Evolutionary conservation across 2,797 vertebrate genomes (phyloP).

Genomic region (Lacerta viridis): DNA sequence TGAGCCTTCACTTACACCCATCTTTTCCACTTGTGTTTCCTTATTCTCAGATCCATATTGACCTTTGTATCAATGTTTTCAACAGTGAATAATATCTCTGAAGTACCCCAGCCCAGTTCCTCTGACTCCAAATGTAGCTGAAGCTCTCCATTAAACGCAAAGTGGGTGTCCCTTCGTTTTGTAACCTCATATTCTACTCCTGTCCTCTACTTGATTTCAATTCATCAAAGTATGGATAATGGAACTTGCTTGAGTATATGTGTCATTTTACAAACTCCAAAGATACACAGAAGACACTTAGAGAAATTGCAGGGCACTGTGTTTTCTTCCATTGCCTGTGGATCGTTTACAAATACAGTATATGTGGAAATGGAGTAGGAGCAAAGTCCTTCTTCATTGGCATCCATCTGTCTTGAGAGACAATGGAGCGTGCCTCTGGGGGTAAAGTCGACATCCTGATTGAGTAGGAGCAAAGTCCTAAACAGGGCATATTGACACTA

Average conservation of each 20-base stretch:
- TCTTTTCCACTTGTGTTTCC: not conserved
- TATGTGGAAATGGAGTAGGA: not conserved
- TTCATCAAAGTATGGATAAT: not conserved
- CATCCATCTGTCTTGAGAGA: not conserved
- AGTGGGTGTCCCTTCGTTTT: not conserved
- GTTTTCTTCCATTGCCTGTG: not conserved
- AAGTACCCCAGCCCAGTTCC: constrained; percentile 24
- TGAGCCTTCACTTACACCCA: not conserved
- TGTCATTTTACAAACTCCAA: constrained; percentile 10
- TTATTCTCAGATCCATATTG: constrained; percentile 21
- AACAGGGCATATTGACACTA: not conserved
- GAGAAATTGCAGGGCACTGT: not conserved
- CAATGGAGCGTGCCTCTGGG: too few relatives aligned
- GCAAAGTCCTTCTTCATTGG: not conserved
- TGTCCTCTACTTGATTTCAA: not conserved
- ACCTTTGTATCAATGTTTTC: constrained; percentile 31
- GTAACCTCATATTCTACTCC: not conserved
- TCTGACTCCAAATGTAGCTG: not conserved
- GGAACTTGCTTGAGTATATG: not conserved
- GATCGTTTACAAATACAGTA: not conserved
- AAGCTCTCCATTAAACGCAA: not conserved
- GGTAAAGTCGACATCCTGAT: not conserved
- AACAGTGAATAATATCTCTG: constrained; percentile 18
- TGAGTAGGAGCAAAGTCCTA: constrained; percentile 6
- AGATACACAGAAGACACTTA: rapidly evolving